A percentile compares a stretch with the other conserved stretches of the same genome.
Evolutionary conservation across 2,888 invertebrate species (phyloP).

Genomic region (Ypsolopha scabrella): DNA sequence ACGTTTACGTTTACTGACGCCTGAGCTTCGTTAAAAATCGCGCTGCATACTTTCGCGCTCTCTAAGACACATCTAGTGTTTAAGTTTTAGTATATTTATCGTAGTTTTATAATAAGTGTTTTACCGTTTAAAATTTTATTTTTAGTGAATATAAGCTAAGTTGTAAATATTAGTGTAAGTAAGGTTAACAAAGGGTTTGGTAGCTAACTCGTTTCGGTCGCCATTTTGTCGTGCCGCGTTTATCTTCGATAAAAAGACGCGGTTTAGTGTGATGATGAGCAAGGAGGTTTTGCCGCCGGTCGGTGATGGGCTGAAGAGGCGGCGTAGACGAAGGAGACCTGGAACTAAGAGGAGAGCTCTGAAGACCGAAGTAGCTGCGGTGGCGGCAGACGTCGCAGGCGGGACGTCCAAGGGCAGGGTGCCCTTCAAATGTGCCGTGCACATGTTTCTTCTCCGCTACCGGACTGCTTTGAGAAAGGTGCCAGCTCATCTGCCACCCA

Average conservation of each 20-base stretch:
- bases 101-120: constrained; percentile 5
- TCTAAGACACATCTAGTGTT: not conserved
- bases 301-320: constrained; percentile 31
- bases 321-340: constrained; percentile 31
- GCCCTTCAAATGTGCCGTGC: constrained; percentile 57
- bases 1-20: not conserved
- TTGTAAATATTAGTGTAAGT: constrained; percentile 17
- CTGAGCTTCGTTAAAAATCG: not conserved
- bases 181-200: constrained; percentile 7
- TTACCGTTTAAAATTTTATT: constrained; percentile 21
- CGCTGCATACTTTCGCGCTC: not conserved
- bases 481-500: constrained; percentile 50
- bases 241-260: constrained; percentile 13
- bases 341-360: constrained; percentile 36
- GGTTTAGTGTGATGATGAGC: constrained; percentile 27
- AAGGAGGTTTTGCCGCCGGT: constrained; percentile 27
- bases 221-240: constrained; percentile 42
- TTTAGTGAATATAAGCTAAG: constrained; percentile 8
- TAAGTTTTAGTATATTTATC: not conserved
- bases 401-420: constrained; percentile 13
- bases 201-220: constrained; percentile 18
- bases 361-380: constrained; percentile 16
- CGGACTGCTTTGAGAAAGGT: constrained; percentile 51
- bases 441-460: constrained; percentile 47
- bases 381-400: constrained; percentile 13